These are phyloP conservation scores for Drosophila biarmipes DNA, from an alignment of 1,140 invertebrate genomes.

Conservation along the genomic window DNA sequence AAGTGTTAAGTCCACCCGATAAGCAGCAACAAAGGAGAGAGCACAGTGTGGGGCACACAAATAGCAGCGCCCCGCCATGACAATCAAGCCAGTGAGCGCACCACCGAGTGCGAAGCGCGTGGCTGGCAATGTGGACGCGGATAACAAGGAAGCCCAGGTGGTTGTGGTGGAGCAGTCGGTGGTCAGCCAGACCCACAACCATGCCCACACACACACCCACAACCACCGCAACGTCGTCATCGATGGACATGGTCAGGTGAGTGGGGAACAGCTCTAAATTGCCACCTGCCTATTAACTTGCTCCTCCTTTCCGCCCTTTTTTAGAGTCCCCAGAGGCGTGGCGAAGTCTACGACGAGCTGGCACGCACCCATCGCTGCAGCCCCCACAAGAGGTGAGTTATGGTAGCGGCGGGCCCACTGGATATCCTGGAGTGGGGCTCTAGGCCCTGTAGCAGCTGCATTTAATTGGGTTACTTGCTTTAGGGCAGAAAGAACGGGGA, in stretches of 20 bases:
- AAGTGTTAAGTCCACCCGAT: background rate
- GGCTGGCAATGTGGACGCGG: slow-evolving; percentile 56
- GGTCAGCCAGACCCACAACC: slow-evolving; percentile 61
- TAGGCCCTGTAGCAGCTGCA: slow-evolving; percentile 17
- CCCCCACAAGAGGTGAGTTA: slow-evolving; percentile 75
- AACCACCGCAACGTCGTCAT: slow-evolving; percentile 64
- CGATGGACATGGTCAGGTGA: slow-evolving; percentile 66
- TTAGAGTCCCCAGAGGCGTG: slow-evolving; percentile 79
- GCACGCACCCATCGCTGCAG: slow-evolving; percentile 78
- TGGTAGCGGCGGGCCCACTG: background rate
- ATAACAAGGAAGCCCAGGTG: slow-evolving; percentile 65
- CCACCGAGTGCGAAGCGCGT: slow-evolving; percentile 69
- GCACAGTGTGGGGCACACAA: slow-evolving; percentile 1
- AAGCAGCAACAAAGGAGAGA: background rate
- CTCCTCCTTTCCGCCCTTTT: background rate
- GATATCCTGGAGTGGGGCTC: background rate
- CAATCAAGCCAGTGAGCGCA: slow-evolving; percentile 78
- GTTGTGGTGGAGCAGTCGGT: slow-evolving; percentile 72
- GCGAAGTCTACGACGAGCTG: slow-evolving; percentile 79
- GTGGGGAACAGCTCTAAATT: background rate
- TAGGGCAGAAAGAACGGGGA: background rate
- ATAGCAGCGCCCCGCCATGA: slow-evolving; percentile 52
- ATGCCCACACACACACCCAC: slow-evolving; percentile 2
- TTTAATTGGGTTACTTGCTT: slow-evolving; percentile 1
- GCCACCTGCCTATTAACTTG: slow-evolving; percentile 4